Evolutionary conservation across 2,888 invertebrate genomes (phyloP), one percentile per base, ranked within the genome.

Genomic region (Boloria euphrosyne): DNA sequence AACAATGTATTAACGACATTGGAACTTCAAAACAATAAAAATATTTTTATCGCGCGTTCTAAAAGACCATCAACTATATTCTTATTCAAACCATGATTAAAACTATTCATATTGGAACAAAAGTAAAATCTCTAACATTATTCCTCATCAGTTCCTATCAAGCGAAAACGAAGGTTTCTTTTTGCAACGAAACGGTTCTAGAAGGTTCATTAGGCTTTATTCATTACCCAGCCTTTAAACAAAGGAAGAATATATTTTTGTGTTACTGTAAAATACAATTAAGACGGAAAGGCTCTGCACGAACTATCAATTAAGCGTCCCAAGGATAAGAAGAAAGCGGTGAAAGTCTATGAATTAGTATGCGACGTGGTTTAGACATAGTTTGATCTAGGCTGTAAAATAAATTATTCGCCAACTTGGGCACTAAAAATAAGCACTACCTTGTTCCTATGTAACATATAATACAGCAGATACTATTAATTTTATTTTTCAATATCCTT

Each of bases 291-390:
- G 51, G 46, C 51, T 57, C 46, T 31, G 52, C 62, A 53, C 66
- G 55, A 62, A 59, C 58, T 62, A 58, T 64, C 66, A 61, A 69
- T 66, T 69, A 66, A 66, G 58, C 66, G 67, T 61, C 66, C 52
- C 50, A 69, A 68, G 71, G 71, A 70, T 72, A 73, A 68, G 65
- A 65, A 52, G 74, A 74, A 71, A 74, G 74, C 67, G 64, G 74
- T 68, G 73, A 73, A 73, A 73, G 73, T 67, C 53, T 52, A 61
- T 65, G 63, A 65, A 69, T 73, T 71, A 68, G 69, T 72, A 72
- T 73, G 71, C 71, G 65, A 70, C 68, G 59, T 57, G 62, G 63
- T 66, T 65, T 55, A 69, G 60, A 66, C 62, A 53, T 57, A 63
- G 63, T 61, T 65, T 67, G 69, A 57, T 69, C 61, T 55, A 67